Evolutionary conservation across 2,113 vertebrate species (phyloP), one percentile per base, ranked within the genome.

Genomic region (Tautogolabrus adspersus): DNA sequence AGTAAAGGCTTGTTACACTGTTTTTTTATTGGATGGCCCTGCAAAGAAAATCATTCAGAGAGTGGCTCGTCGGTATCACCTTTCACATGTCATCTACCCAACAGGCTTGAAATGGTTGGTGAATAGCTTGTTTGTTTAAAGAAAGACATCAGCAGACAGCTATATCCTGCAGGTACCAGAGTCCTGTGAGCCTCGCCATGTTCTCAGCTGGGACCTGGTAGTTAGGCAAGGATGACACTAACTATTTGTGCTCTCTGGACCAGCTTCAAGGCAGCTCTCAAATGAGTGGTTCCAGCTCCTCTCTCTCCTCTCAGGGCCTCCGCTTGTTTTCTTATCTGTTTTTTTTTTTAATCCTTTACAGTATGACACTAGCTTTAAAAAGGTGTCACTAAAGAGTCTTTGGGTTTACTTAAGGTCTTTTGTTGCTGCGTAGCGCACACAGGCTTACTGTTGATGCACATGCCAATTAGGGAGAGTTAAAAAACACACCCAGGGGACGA

Each of bases 381-480:
- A 65, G 72, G 73, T 82, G 84, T 86, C 84, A 80, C 66, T 46
- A 11, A 9, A 11, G 8, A 71, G 74, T 58, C 63, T 77, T 42
- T 11, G 63, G 76, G 38, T 72, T 68, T 55, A 80, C 75, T 77
- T 72, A 88, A 84, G 86, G 78, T 88, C 75, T 79, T 84, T 73
- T 78, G 81, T 75, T 87, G 66, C 73, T 72, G 55, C 72, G 79
- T 62, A 78, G 61, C n/a, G 21, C 71, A 61, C 81, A 63, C 44
- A 55, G 74, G 13, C 74, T 11, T 40, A 37, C 61, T 72, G 84
- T 76, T 82, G 84, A 81, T 85, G 80, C 85, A 77, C 88, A 80
- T 87, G 90, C 88, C 88, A 91, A 92, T 91, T 89, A 92, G 83
- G 37, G 46, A 72, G 80, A 87, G 87, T 85, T 88, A 87, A 87